Percentiles rank a stretch among this genome's conserved stretches.
Conservation (phyloP, 2,113 vertebrate genomes). For the Hippocampus comes region DNA sequence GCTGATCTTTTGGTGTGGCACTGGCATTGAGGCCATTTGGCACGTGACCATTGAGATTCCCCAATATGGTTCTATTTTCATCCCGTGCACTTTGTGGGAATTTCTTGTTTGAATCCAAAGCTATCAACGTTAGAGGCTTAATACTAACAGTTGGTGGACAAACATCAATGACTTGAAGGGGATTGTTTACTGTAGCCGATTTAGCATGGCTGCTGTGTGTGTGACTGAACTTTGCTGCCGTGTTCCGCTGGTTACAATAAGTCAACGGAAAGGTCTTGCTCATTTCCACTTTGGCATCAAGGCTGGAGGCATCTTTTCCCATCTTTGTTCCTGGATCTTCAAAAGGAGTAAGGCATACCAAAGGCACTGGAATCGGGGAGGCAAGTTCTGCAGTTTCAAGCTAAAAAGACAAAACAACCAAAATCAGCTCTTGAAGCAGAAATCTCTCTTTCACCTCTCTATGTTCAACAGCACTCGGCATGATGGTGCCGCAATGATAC, state of each 20-base stretch:
- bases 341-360: constrained; percentile 33
- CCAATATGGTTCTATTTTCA: background rate
- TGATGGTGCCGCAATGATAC: background rate
- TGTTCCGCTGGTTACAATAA: constrained; percentile 2
- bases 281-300: constrained; percentile 7
- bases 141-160: background rate
- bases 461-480: background rate
- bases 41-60: background rate
- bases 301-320: constrained; percentile 13
- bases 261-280: constrained; percentile 15
- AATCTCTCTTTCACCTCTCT: background rate
- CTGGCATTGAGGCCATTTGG: background rate
- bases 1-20: constrained; percentile 11
- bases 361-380: constrained; percentile 40
- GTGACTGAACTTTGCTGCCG: background rate
- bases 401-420: constrained; percentile 9
- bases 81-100: background rate
- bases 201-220: background rate
- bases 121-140: background rate
- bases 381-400: constrained; percentile 23
- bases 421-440: background rate
- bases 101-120: background rate
- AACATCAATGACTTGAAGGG: constrained; percentile 7
- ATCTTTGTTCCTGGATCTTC: constrained; percentile 18
- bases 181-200: background rate